Evolutionary conservation across 1,140 invertebrate genomes (phyloP).

Genomic region (Octopus sinensis): DNA sequence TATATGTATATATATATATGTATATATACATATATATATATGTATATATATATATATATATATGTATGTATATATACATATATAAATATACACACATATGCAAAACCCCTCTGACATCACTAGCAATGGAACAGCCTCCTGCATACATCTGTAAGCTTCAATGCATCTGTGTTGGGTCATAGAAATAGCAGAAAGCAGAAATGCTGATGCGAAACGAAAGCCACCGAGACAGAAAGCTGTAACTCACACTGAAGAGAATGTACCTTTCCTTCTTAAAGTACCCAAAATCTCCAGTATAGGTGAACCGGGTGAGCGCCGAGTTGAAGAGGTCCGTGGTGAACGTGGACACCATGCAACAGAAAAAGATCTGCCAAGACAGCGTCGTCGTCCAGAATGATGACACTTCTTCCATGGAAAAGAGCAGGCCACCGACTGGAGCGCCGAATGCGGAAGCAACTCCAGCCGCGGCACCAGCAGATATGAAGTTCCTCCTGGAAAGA

Average conservation of each 20-base stretch:
- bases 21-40: too few species aligned
- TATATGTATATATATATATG: too few species aligned
- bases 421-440: slow-evolving; percentile 91
- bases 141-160: not conserved
- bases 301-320: slow-evolving; percentile 55
- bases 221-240: slow-evolving; percentile 28
- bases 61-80: too few species aligned
- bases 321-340: slow-evolving; percentile 59
- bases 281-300: slow-evolving; percentile 54
- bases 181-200: not conserved
- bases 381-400: slow-evolving; percentile 59
- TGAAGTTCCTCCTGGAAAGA: slow-evolving; percentile 85
- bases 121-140: too few species aligned
- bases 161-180: too few species aligned
- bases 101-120: too few species aligned
- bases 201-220: slow-evolving; percentile 49
- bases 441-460: slow-evolving; percentile 94
- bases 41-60: too few species aligned
- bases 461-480: slow-evolving; percentile 91
- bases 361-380: slow-evolving; percentile 60
- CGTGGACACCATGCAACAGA: slow-evolving; percentile 59
- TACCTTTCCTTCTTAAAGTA: slow-evolving; percentile 55
- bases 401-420: slow-evolving; percentile 93
- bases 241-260: slow-evolving; percentile 51
- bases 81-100: too few species aligned